Base-by-base conservation (phyloP, 2,113 vertebrate species). In the Proteles cristata region DNA sequence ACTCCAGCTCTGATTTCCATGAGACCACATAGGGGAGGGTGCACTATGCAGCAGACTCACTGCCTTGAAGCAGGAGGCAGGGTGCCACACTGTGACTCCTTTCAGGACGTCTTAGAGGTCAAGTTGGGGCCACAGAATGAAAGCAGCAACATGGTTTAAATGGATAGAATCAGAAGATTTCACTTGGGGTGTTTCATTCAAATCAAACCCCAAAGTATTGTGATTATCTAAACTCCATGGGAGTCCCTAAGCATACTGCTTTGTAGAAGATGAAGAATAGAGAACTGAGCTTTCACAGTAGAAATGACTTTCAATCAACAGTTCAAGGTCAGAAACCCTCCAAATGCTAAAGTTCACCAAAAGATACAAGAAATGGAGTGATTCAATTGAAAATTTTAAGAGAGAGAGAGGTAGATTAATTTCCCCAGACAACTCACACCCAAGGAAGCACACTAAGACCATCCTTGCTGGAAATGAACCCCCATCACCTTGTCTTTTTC, bases 221-320 rank as follows among this genome's bases (percentile, higher is more conserved):
- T 33, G 14, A 71, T 31, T 77, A 15, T 83, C 83, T 89, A 89
- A 93, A 88, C 43, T 61, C 35, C n/a, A 10, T 26, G 68, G 50
- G 86, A 93, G 45, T 80, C 65, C 48, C 55, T 28, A 16, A 16
- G 43, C 17, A 90, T 86, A 79, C 21, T 80, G 53, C 80, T 89
- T 89, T 95, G 93, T 88, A 90, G 80, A 82, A 80, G 90, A 92
- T 39, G n/a, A 86, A 74, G 93, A 82, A 63, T 1, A 55, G 53
- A 55, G 74, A 87, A 83, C 12, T 17, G 26, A 17, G 53, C 79
- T 96, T 96, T 96, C 85, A 92, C n/a, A 79, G 81, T 21, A 95
- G 55, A 61, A 96, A 92, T 76, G 74, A 90, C 69, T 97, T 96
- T 68, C 79, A 28, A 94, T 96, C 68, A 88, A 73, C 45, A 80